A percentile compares a stretch with the other conserved stretches of the same genome.
phyloP scores from a whole-genome alignment of 2,797 vertebrate genomes.

The Anguilla pacifica region DNA sequence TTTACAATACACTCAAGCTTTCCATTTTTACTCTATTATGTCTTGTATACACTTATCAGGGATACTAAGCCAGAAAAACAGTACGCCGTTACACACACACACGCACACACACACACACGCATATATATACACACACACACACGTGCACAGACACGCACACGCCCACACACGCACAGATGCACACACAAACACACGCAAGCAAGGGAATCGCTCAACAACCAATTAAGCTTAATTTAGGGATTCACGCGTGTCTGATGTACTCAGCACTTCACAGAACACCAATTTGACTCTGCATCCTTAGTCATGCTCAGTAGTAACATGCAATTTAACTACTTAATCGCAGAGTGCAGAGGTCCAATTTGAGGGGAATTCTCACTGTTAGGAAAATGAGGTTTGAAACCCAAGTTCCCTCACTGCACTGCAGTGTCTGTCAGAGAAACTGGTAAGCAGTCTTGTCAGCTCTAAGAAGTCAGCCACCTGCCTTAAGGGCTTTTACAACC shows the following conservation, averaged over 20 bases:
- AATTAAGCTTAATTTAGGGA: background rate
- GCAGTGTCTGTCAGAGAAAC: background rate
- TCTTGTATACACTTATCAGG: background rate
- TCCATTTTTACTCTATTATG: background rate
- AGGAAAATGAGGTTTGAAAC: background rate
- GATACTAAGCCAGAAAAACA: background rate
- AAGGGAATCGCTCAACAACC: background rate
- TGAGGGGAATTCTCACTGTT: background rate
- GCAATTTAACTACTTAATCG: background rate
- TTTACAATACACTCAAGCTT: background rate
- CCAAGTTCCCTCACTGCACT: background rate
- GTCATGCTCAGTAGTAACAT: background rate
- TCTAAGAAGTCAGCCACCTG: background rate
- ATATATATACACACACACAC: background rate
- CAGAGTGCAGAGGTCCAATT: background rate
- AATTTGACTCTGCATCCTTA: background rate
- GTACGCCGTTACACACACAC: too few relatives aligned
- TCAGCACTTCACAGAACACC: background rate
- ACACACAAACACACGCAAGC: constrained; percentile 25
- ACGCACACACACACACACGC: too few relatives aligned
- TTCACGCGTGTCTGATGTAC: background rate
- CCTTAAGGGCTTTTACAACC: background rate
- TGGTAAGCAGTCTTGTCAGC: background rate
- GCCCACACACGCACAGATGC: background rate
- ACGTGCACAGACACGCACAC: constrained; percentile 5